phyloP scores from a whole-genome alignment of 1,140 invertebrate genomes.

The Mercenaria mercenaria region DNA sequence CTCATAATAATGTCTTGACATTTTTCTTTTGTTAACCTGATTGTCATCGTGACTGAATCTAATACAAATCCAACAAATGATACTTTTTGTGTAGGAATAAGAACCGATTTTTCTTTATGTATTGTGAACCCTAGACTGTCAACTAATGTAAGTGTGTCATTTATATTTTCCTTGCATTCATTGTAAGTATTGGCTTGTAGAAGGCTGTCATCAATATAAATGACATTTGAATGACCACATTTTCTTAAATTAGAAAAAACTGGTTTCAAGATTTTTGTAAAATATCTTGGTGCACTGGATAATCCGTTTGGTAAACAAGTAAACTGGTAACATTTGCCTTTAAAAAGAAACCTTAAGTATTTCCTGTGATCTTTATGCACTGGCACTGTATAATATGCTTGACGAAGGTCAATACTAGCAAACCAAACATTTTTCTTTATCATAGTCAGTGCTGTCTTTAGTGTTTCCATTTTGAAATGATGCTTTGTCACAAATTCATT shows the following conservation, averaged over 20 bases:
- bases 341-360: constrained; percentile 68
- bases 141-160: not conserved
- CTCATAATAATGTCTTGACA: too few species aligned
- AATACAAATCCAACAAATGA: not conserved
- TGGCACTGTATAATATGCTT: constrained; percentile 66
- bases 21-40: not conserved
- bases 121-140: not conserved
- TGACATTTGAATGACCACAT: not conserved
- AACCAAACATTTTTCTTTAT: constrained; percentile 58
- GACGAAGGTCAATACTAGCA: constrained; percentile 63
- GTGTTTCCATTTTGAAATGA: constrained; percentile 71
- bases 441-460: constrained; percentile 39
- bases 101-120: not conserved
- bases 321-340: constrained; percentile 55
- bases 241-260: not conserved
- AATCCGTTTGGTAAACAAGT: constrained; percentile 62
- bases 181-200: not conserved
- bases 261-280: not conserved
- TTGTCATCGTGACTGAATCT: not conserved
- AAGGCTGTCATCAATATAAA: not conserved
- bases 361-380: constrained; percentile 50
- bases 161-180: not conserved
- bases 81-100: not conserved
- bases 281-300: not conserved
- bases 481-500: constrained; percentile 65